phyloP scores from a whole-genome alignment of 2,797 vertebrate species.

The Loris lydekkerianus region DNA sequence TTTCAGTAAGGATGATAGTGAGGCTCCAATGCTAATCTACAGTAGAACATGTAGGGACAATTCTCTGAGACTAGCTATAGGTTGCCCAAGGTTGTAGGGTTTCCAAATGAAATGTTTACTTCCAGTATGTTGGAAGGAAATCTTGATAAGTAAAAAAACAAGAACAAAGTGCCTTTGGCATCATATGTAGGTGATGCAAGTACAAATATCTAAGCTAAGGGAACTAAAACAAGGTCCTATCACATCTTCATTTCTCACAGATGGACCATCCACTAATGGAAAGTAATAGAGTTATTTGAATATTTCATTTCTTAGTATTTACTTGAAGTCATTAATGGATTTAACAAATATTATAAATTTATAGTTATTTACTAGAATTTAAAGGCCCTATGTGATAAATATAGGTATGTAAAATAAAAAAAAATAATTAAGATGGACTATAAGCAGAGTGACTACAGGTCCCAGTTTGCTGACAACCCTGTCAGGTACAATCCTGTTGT shows the following conservation, averaged over 20 bases:
- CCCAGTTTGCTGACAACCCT: background rate
- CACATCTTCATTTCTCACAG: background rate
- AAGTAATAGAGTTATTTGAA: background rate
- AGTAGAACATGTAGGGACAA: background rate
- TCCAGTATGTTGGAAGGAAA: constrained; percentile 16
- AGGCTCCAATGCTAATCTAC: background rate
- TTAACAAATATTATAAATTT: constrained; percentile 38
- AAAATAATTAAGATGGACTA: constrained; percentile 20
- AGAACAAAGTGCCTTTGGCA: constrained; percentile 25
- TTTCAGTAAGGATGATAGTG: background rate
- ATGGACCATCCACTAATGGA: background rate
- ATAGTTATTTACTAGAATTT: constrained; percentile 8
- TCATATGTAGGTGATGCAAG: background rate
- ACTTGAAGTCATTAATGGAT: background rate
- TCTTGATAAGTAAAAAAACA: constrained; percentile 25
- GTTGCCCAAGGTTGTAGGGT: background rate
- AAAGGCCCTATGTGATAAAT: constrained; percentile 40
- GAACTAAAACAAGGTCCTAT: background rate
- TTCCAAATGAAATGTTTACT: constrained; percentile 25
- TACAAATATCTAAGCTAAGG: background rate
- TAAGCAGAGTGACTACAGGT: background rate
- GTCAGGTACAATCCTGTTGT: background rate
- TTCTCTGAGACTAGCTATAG: background rate
- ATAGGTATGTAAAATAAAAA: background rate
- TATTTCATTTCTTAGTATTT: constrained; percentile 53